Base-by-base conservation (phyloP, 2,113 vertebrate genomes). In the Lophius piscatorius region DNA sequence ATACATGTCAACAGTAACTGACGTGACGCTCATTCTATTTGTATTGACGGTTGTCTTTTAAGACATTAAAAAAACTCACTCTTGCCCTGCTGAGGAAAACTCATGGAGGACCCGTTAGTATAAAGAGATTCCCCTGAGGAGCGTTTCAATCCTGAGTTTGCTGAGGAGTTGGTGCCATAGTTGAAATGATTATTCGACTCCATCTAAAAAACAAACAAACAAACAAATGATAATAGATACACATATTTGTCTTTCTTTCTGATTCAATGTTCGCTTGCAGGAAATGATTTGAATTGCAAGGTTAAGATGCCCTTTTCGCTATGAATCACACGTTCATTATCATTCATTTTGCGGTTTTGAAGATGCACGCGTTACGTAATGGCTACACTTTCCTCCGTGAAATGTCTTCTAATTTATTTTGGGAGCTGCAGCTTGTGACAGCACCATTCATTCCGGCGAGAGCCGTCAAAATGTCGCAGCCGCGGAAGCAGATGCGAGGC, bases 61-160 rank as follows among this genome's bases (percentile, higher is more conserved):
- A 35, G 33, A 35, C 33, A 12, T n/a, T n/a, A 35, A 38, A 38
- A 26, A 50, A 76, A 92, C 95, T 93, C 56, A 98, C 96, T 94
- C 92, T 97, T 98, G 90, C 93, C 95, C 90, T 94, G 94, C 14
- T 89, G 93, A 81, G 96, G 88, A 91, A 96, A 95, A 94, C 88
- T 82, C 91, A 94, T 90, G 55, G 94, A 91, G 89, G 95, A 91
- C 88, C 94, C 90, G 87, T 95, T 95, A 86, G 93, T 56, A 88
- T 94, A 98, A 88, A 94, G 92, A 85, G 91, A 89, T 91, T 97
- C 95, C 92, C 95, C 94, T 91, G 95, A 95, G 91, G 94, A 92
- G 86, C 90, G 92, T 93, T 97, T 97, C 87, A 94, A 90, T 94
- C 94, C 95, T 94, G 95, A 96, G 95, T 94, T 95, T 85, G 93